Conservation (phyloP, 2,113 vertebrate species). For the Poeciliopsis retropinna region DNA sequence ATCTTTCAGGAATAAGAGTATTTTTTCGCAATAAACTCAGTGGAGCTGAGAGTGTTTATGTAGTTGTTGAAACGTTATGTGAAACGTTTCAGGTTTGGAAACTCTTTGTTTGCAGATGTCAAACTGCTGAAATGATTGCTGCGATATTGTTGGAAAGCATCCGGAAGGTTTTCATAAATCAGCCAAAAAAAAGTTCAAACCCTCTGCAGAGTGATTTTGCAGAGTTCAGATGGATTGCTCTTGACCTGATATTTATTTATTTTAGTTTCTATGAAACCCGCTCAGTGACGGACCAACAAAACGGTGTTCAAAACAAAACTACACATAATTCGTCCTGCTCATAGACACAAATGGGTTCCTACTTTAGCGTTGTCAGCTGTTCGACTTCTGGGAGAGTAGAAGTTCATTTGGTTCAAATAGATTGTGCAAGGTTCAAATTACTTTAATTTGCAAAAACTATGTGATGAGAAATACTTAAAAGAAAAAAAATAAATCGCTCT, state of each 20-base stretch:
- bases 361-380: slow-evolving; percentile 70
- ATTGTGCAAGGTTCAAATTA: slow-evolving; percentile 56
- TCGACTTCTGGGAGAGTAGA: slow-evolving; percentile 28
- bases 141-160: slow-evolving; percentile 65
- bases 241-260: slow-evolving; percentile 42
- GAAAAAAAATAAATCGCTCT: not conserved
- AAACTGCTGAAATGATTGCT: slow-evolving; percentile 60
- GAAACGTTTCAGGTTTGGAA: slow-evolving; percentile 38
- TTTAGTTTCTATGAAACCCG: slow-evolving; percentile 51
- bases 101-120: slow-evolving; percentile 50
- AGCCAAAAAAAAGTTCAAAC: slow-evolving; percentile 57
- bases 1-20: not conserved
- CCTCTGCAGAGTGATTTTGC: slow-evolving; percentile 36
- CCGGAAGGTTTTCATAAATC: slow-evolving; percentile 59
- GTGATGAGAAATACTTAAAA: slow-evolving; percentile 35
- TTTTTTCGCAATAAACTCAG: slow-evolving; percentile 2
- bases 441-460: slow-evolving; percentile 43
- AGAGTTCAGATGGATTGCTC: slow-evolving; percentile 40
- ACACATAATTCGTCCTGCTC: slow-evolving; percentile 24
- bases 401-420: slow-evolving; percentile 58
- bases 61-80: no score
- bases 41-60: slow-evolving; percentile 11
- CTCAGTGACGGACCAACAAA: slow-evolving; percentile 28
- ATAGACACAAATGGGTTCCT: slow-evolving; percentile 62
- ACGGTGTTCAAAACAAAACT: slow-evolving; percentile 42